Base-by-base conservation (phyloP, 2,888 invertebrate genomes). In the Andrena fulva region DNA sequence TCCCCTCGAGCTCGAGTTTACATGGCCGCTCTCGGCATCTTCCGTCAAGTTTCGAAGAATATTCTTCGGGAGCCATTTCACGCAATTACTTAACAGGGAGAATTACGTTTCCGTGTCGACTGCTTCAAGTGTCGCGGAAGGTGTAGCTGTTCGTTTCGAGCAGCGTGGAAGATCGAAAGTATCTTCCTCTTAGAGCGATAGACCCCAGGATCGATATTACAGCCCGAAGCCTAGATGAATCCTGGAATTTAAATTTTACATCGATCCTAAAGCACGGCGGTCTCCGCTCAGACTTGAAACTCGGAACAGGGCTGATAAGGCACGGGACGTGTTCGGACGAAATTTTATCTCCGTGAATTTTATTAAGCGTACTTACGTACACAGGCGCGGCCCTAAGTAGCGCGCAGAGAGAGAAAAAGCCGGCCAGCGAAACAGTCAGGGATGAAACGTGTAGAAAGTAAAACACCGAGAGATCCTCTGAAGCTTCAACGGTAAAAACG, bases 381-480 rank as follows among this genome's bases (percentile, higher is more conserved):
- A 24, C 16, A 48, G n/a, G 68, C 29, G 12, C 12, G 24, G 4
- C 16, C 27, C 10, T 50, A 62, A 68, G 62, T 29, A n/a, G 48
- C 27, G 31, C 64, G 64, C 29, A 2, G 20, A n/a, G 12, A 16
- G 16, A 31, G n/a, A n/a, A n/a, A 33, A 59, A 60, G n/a, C 4
- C 33, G 59, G 10, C 35, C 60, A 52, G 29, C 48, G 54, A 75
- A 48, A 77, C 70, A 70, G 75, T 29, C 42, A 31, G 62, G 70
- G 60, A 80, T 77, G 70, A 80, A 77, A 70, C 60, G 79, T 59
- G 50, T 64, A 60, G 66, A 71, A 66, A 66, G 70, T 66, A 66
- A 80, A 80, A 70, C 60, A 75, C 24, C 20, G 75, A 31, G 70
- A 64, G 74, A 77, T 80, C 70, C 67, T 73, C 63, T 70, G 67